These are phyloP conservation scores for Typhlichthys eigenmanni DNA, from an alignment of 2,797 vertebrate species.

Conservation along the genomic window DNA sequence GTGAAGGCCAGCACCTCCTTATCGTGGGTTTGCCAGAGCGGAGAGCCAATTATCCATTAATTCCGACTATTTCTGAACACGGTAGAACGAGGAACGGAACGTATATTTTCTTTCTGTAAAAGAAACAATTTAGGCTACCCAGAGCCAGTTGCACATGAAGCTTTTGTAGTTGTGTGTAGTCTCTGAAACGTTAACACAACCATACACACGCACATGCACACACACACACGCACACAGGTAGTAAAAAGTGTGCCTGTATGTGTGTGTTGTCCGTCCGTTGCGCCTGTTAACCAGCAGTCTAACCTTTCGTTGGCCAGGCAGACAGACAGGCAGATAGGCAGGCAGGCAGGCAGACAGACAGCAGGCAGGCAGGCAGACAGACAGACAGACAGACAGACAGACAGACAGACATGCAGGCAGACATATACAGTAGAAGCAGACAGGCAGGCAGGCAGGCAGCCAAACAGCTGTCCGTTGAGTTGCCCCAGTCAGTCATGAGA, in stretches of 20 bases:
- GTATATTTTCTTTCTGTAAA: no score
- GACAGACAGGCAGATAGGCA: neutral
- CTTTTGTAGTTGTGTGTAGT: no score
- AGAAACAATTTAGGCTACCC: no score
- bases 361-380: no score
- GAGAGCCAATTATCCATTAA: slow-evolving; percentile 19
- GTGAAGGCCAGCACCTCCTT: slow-evolving; percentile 16
- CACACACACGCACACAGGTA: neutral
- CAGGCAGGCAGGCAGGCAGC: slow-evolving; percentile 10
- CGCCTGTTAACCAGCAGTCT: neutral
- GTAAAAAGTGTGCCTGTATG: neutral
- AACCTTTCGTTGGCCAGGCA: slow-evolving; percentile 31
- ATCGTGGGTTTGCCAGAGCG: slow-evolving; percentile 17
- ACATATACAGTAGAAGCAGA: no score
- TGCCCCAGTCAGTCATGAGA: slow-evolving; percentile 16
- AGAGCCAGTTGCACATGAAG: no score
- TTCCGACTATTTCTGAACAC: neutral
- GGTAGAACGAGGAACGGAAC: no score
- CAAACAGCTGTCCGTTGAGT: slow-evolving; percentile 36
- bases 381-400: no score
- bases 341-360: no score
- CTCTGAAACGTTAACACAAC: slow-evolving; percentile 2
- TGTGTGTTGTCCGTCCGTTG: slow-evolving; percentile 3
- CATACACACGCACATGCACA: neutral
- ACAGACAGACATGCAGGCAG: no score